Evolutionary conservation across 2,797 vertebrate species (phyloP).

Genomic region (Hirundo rustica): DNA sequence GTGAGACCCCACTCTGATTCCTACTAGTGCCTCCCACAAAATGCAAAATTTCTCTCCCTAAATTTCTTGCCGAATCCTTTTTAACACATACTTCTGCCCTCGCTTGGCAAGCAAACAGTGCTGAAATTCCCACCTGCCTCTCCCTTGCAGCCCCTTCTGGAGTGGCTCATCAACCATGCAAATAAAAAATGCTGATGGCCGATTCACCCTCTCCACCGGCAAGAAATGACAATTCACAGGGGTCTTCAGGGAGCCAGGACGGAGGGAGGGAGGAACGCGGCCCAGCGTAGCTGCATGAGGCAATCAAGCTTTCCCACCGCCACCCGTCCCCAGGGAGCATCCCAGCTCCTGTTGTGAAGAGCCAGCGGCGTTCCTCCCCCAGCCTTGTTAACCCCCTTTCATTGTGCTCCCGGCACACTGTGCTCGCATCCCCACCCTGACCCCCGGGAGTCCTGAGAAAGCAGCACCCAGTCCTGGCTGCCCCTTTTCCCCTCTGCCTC

Average conservation of each 20-base stretch:
- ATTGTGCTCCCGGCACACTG: neutral
- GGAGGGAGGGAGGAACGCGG: constrained; percentile 3
- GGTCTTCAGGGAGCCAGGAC: constrained; percentile 46
- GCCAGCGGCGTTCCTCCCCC: constrained; percentile 32
- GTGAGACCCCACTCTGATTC: neutral
- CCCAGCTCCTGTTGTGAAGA: neutral
- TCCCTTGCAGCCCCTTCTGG: constrained; percentile 27
- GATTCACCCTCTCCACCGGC: neutral
- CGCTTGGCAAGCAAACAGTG: neutral
- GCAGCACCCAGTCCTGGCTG: neutral
- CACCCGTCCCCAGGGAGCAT: constrained; percentile 32
- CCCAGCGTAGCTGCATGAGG: constrained; percentile 43
- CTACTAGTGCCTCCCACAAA: neutral
- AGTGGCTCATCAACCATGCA: constrained; percentile 58
- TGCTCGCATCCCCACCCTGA: neutral
- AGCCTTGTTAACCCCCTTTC: constrained; percentile 36
- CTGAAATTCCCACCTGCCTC: constrained; percentile 26
- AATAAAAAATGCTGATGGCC: constrained; percentile 36
- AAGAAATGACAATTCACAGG: constrained; percentile 55
- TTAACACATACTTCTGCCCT: neutral
- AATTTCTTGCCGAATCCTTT: neutral
- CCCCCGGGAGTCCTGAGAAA: constrained; percentile 52
- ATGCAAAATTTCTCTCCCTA: neutral
- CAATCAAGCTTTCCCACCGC: constrained; percentile 73
- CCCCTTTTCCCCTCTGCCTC: neutral